phyloP scores from a whole-genome alignment of 2,797 vertebrate species.

The Cossypha heuglini region DNA sequence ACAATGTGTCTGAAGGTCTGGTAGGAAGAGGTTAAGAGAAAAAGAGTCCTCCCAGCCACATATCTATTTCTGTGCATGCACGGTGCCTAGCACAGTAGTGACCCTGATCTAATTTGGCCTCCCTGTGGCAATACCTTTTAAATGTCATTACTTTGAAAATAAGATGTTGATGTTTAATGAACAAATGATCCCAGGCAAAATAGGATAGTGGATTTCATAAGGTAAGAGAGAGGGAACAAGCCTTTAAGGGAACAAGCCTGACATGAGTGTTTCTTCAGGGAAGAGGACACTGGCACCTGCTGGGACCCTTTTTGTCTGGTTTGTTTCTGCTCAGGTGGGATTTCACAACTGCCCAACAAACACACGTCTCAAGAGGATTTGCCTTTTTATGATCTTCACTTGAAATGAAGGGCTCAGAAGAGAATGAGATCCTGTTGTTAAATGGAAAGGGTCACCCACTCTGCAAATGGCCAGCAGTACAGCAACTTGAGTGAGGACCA shows the following conservation, averaged over 20 bases:
- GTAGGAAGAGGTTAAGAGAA: background rate
- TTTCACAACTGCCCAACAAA: background rate
- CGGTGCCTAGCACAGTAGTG: background rate
- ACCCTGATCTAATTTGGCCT: background rate
- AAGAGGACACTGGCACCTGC: background rate
- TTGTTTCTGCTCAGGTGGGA: background rate
- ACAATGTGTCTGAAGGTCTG: background rate
- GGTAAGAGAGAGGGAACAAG: background rate
- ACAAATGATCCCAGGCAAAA: background rate
- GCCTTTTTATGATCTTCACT: background rate
- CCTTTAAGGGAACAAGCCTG: background rate
- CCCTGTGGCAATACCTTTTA: background rate
- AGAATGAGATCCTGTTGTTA: background rate
- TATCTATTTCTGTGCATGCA: rapidly evolving
- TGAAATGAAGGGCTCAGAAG: background rate
- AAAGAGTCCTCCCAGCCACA: background rate
- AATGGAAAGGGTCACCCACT: background rate
- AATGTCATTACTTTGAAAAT: background rate
- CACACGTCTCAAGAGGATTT: background rate
- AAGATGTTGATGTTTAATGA: background rate
- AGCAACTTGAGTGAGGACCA: background rate
- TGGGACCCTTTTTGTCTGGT: rapidly evolving
- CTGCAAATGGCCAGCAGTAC: background rate
- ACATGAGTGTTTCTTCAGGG: background rate
- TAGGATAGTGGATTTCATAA: background rate